Percentiles rank a stretch among this genome's conserved stretches.
Conservation (phyloP, 2,888 invertebrate species). For the Polia nebulosa region DNA sequence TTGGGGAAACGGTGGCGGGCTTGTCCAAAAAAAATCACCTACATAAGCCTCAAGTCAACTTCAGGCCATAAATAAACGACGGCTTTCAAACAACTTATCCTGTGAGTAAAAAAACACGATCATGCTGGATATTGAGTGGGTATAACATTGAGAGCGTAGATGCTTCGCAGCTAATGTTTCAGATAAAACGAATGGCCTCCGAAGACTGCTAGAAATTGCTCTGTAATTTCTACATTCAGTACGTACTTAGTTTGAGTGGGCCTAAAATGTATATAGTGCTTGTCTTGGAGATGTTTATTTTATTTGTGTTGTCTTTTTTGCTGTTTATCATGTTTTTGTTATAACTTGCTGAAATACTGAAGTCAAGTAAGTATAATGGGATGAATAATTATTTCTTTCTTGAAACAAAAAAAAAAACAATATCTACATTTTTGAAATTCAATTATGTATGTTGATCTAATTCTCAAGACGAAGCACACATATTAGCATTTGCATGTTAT, state of each 20-base stretch:
- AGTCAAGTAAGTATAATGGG: too few species aligned
- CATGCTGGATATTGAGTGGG: conserved; percentile 53
- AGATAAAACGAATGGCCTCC: conserved; percentile 78
- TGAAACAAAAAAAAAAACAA: too few species aligned
- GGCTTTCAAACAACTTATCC: conserved; percentile 12
- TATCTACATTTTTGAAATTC: too few species aligned
- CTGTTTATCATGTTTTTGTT: background rate
- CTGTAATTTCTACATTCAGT: conserved; percentile 78
- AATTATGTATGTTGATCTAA: too few species aligned
- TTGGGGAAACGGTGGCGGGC: too few species aligned
- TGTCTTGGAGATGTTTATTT: conserved; percentile 12
- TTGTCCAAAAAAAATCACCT: too few species aligned
- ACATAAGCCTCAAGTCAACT: too few species aligned
- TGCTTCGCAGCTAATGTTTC: conserved; percentile 72
- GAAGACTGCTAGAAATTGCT: conserved; percentile 76
- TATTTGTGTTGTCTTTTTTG: background rate
- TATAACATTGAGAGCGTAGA: conserved; percentile 46
- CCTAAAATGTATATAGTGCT: conserved; percentile 71
- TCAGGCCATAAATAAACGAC: conserved; percentile 12
- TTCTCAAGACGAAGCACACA: too few species aligned
- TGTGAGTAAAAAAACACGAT: conserved; percentile 38
- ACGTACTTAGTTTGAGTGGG: conserved; percentile 65
- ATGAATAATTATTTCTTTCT: too few species aligned
- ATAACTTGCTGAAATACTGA: background rate
- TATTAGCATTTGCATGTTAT: too few species aligned